Conservation (phyloP, 1,140 invertebrate species). For the Calliopsis andreniformis region DNA sequence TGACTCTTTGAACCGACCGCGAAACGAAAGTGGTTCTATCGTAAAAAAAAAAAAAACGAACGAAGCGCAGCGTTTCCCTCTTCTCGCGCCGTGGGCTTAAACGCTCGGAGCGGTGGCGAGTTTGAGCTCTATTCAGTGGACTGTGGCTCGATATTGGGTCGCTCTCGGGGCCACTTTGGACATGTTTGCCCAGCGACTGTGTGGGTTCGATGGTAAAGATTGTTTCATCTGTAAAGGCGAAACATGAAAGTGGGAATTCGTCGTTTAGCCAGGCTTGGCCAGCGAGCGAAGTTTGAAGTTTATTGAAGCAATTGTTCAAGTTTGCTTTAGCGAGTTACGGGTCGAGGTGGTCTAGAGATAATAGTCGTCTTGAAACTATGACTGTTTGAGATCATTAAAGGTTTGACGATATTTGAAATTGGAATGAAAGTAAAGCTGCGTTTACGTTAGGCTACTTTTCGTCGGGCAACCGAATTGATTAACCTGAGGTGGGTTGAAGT, state of each 20-base stretch:
- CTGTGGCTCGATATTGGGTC: not conserved
- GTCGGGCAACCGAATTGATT: too few species aligned
- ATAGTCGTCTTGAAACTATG: too few species aligned
- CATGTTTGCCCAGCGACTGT: not conserved
- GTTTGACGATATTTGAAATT: too few species aligned
- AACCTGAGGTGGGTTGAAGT: too few species aligned
- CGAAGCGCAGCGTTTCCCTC: not conserved
- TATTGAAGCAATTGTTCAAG: too few species aligned
- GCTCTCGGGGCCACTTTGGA: not conserved
- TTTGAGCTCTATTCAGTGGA: not conserved
- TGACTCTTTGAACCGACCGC: not conserved
- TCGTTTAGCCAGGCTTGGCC: not conserved
- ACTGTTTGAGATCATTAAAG: too few species aligned
- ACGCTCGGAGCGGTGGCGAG: not conserved
- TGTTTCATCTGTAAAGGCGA: not conserved
- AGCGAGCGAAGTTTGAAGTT: too few species aligned
- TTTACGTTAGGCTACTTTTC: too few species aligned
- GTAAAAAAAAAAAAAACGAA: not conserved
- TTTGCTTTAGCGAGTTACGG: too few species aligned
- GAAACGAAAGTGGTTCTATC: not conserved
- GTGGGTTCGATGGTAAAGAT: slow-evolving; percentile 3
- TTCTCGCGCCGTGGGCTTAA: not conserved
- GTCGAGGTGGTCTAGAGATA: too few species aligned
- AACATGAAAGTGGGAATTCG: not conserved
- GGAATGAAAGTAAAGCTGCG: too few species aligned